Percentiles rank a stretch among this genome's conserved stretches.
phyloP scores from a whole-genome alignment of 2,888 invertebrate genomes.

The Digitonthophagus gazella region DNA sequence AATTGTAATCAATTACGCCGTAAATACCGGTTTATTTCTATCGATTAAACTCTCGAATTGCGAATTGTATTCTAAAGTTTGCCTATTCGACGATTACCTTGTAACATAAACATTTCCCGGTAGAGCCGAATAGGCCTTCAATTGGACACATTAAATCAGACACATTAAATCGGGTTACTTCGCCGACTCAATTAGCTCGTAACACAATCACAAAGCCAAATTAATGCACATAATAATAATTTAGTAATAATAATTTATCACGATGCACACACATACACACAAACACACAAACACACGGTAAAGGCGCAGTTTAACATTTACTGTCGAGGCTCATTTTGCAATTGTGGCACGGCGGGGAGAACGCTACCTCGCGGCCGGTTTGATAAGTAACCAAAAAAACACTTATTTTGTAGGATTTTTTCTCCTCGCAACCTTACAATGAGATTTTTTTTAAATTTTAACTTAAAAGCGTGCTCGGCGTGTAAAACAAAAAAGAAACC shows the following conservation, averaged over 20 bases:
- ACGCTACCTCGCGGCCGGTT: not conserved
- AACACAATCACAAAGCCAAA: not conserved
- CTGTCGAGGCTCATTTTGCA: not conserved
- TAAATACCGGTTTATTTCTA: no score
- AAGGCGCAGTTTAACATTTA: not conserved
- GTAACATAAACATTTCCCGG: not conserved
- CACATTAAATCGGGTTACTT: no score
- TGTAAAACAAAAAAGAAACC: conserved; percentile 27
- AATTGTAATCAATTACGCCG: no score
- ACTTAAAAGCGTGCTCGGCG: conserved; percentile 11
- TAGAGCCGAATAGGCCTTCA: not conserved
- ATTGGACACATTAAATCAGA: not conserved
- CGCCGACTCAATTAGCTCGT: no score
- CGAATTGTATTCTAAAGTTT: not conserved
- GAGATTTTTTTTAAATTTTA: conserved; percentile 1
- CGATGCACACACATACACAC: not conserved
- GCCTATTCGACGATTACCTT: not conserved
- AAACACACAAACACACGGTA: not conserved
- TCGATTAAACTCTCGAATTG: no score
- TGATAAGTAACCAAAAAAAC: not conserved
- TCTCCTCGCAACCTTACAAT: conserved; percentile 15
- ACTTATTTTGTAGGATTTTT: not conserved
- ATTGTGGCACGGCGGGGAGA: not conserved
- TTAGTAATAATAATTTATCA: no score
- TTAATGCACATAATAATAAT: no score